phyloP scores from a whole-genome alignment of 2,888 invertebrate species.

The Sphecodes monilicornis region DNA sequence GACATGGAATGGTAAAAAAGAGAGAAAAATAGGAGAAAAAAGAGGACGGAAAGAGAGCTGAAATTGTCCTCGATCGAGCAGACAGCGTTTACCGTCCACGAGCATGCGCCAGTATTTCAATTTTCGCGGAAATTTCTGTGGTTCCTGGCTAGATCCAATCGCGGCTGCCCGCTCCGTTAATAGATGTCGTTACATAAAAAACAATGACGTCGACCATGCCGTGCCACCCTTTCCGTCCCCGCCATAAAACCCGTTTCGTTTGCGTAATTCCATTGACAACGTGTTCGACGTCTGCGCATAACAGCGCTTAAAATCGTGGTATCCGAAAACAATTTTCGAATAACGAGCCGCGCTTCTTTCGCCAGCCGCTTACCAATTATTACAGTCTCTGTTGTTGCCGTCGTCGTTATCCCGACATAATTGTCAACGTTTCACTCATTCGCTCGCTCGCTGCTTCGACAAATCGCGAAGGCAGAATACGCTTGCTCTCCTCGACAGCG shows the following conservation, averaged over 20 bases:
- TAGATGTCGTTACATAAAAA: conserved; percentile 59
- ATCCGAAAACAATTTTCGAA: conserved; percentile 56
- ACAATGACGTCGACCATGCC: conserved; percentile 20
- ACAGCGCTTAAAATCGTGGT: conserved; percentile 51
- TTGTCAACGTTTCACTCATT: conserved; percentile 49
- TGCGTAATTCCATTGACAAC: conserved; percentile 39
- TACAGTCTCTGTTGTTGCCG: conserved; percentile 45
- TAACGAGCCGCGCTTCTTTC: conserved; percentile 50
- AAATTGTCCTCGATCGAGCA: conserved; percentile 12
- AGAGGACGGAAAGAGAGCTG: not conserved
- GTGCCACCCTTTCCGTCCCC: too few species aligned
- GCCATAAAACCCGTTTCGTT: conserved; percentile 27
- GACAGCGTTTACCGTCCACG: conserved; percentile 12
- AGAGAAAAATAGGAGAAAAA: not conserved
- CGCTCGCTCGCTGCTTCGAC: not conserved
- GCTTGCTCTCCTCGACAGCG: not conserved
- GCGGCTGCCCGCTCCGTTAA: conserved; percentile 42
- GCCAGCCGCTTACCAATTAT: conserved; percentile 45
- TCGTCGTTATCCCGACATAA: conserved; percentile 65
- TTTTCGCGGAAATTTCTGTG: conserved; percentile 49
- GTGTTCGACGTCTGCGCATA: conserved; percentile 41
- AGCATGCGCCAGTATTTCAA: conserved; percentile 28
- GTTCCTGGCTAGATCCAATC: conserved; percentile 43
- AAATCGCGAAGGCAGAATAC: not conserved
- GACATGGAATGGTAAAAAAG: conserved; percentile 1